Base-by-base conservation (phyloP, 2,888 invertebrate species). In the Ceratothoa steindachneri region DNA sequence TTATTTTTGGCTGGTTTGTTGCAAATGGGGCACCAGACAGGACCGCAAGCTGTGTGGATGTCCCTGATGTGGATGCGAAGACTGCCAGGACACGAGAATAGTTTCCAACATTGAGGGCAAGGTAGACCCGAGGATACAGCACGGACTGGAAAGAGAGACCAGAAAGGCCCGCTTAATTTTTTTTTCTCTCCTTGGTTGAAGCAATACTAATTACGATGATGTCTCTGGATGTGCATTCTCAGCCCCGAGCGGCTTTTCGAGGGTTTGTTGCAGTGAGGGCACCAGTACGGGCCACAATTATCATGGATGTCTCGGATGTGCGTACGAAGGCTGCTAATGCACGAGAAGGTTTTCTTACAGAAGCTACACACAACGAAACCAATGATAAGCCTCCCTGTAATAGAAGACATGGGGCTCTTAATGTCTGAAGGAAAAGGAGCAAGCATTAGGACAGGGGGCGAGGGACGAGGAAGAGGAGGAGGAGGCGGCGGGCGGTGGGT, bases 41-140 rank as follows among this genome's bases (percentile, higher is more conserved):
- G 78, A 69, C 78, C 78, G 72, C 75, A 71, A 68, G 75, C 71
- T 41, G 78, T 79, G 74, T 79, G 78, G 52, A 79, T 79, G 75
- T 79, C 78, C 72, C 78, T 79, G 75, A 79, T 73, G 78, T 79
- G 78, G 76, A 79, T 79, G 75, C 78, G 75, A 73, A 79, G 76
- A 67, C 78, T 79, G 67, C 78, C 78, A 74, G 78, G 74, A 71
- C 78, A 79, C 71, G 78, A 79, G 75, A 79, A 79, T 72, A 79
- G 75, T 79, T 79, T 79, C 78, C 78, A 76, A 79, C 78, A 79
- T 73, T 79, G 78, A 68, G 78, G 78, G 74, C 78, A 79, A 64
- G 78, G 76, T 71, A 79, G 75, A 69, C 78, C 78, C 75, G 73
- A 73, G 71, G 76, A 68, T 69, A 79, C 76, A 72, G 71, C 75